Evolutionary conservation across 1,140 invertebrate genomes (phyloP).

Genomic region (Idris sp.): DNA sequence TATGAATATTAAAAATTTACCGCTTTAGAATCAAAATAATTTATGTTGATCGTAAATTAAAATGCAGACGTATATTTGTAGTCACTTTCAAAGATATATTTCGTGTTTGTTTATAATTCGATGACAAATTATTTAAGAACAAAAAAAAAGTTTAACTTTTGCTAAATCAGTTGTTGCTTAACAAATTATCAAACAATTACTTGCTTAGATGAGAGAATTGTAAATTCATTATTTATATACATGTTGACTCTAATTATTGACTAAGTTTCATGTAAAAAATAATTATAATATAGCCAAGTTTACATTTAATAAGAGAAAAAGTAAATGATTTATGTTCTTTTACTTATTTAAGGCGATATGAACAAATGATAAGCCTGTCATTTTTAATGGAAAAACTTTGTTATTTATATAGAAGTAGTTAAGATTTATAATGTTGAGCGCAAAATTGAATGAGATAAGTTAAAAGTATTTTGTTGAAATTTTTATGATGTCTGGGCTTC

Average conservation of each 20-base stretch:
- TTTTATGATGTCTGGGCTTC: slow-evolving; percentile 23
- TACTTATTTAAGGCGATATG: slow-evolving; percentile 24
- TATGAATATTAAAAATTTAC: slow-evolving; percentile 47
- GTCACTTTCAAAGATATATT: no score
- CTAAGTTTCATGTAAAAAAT: no score
- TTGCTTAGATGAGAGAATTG: no score
- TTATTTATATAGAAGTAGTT: slow-evolving; percentile 29
- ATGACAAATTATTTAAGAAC: no score
- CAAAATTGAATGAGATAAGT: slow-evolving; percentile 11
- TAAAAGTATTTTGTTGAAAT: slow-evolving; percentile 3
- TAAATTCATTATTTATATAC: no score
- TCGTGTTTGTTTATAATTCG: no score
- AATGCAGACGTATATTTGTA: no score
- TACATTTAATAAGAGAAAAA: slow-evolving; percentile 40
- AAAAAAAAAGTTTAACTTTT: no score
- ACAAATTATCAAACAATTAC: no score
- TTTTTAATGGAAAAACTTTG: slow-evolving; percentile 36
- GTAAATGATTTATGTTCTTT: slow-evolving; percentile 36
- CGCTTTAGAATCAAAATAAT: slow-evolving; percentile 35
- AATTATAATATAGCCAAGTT: slow-evolving; percentile 23
- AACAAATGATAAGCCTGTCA: slow-evolving; percentile 44
- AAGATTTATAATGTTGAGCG: slow-evolving; percentile 27
- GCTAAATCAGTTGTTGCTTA: no score
- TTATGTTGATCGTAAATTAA: slow-evolving; percentile 39
- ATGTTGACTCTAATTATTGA: no score